Evolutionary conservation across 2,797 vertebrate species (phyloP), one percentile per base, ranked within the genome.

Genomic region (Pempheris klunzingeri): DNA sequence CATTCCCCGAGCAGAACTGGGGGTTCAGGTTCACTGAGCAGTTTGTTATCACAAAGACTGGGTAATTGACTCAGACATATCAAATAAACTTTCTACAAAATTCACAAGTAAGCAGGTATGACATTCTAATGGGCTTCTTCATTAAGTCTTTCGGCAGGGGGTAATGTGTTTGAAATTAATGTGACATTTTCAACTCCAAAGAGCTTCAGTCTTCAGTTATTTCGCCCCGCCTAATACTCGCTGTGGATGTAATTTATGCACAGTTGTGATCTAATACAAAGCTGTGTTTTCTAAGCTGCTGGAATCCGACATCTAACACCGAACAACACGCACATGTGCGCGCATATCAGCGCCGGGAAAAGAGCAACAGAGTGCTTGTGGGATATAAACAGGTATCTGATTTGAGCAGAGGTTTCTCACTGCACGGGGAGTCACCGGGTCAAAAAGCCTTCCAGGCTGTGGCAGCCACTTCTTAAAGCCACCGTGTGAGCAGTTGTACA

Each of bases 41-140:
- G 93, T 91, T 96, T 94, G 95, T 96, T 96, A 96, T 96, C 96
- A 95, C 94, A 86, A 93, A 89, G 93, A 94, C 94, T 96, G 93
- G 92, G 93, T 96, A 97, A 98, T 96, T 96, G 95, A 92, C 94
- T 95, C 90, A 95, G 95, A 94, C 95, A 87, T 94, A 95, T 95
- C 91, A 95, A 97, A 97, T 95, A 96, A 96, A 96, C 94, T 96
- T 96, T 93, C 90, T 85, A 84, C 93, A 95, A 94, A 95, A 96
- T 95, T 96, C 94, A 93, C 90, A 90, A 90, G 88, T 96, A 96
- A 96, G 95, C 94, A 96, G 95, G 95, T 96, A 96, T 96, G 96
- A 97, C 96, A 96, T 94, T 95, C 94, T 96, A 97, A 96, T 96
- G 95, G 94, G 90, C 89, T 87, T 92, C 93, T 96, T 96, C 95